Conservation (phyloP, 2,113 vertebrate species). For the Phoenicopterus ruber region DNA sequence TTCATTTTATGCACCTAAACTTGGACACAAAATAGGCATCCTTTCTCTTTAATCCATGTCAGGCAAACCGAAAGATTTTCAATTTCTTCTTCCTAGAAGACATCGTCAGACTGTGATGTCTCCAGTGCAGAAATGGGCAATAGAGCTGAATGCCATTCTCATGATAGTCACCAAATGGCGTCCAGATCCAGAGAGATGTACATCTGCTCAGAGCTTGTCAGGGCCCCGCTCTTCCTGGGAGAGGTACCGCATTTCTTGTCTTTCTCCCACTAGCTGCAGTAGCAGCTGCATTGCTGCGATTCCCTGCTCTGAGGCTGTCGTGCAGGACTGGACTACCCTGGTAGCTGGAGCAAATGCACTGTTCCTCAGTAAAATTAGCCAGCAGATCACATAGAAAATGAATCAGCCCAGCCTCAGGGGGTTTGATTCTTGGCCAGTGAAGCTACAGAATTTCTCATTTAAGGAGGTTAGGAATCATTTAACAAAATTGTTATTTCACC, state of each 20-base stretch:
- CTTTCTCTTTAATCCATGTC: neutral
- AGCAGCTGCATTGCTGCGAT: neutral
- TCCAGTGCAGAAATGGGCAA: neutral
- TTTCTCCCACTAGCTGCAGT: neutral
- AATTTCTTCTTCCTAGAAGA: neutral
- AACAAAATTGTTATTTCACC: neutral
- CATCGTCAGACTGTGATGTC: neutral
- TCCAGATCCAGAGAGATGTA: neutral
- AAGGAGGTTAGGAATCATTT: neutral
- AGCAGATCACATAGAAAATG: neutral
- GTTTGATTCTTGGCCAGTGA: neutral
- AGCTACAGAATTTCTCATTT: neutral
- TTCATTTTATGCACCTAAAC: neutral
- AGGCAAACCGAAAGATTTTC: neutral
- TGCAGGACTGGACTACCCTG: neutral
- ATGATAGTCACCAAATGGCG: neutral
- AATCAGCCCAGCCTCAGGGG: neutral
- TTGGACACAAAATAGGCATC: neutral
- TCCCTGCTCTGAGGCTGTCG: neutral
- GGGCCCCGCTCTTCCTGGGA: neutral
- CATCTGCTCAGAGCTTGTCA: neutral
- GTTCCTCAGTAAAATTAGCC: neutral
- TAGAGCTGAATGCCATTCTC: neutral
- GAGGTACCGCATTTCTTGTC: neutral
- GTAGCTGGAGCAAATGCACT: neutral